Conservation (phyloP, 1,140 invertebrate species). For the Heliconius hewitsoni region DNA sequence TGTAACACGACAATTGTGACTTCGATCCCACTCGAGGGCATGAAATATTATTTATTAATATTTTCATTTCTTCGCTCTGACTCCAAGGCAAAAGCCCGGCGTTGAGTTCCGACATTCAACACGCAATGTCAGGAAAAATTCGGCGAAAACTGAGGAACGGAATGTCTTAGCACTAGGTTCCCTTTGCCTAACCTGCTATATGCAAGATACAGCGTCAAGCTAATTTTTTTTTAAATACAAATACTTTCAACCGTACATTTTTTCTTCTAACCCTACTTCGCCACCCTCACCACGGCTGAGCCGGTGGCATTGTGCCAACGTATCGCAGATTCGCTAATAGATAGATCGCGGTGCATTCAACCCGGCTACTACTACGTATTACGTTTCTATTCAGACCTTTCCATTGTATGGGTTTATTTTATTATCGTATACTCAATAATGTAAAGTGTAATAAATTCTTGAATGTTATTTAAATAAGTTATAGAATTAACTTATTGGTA, state of each 20-base stretch:
- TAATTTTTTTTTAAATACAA: neutral
- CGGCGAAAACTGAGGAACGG: no score
- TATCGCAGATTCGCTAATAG: conserved; percentile 56
- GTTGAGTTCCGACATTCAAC: no score
- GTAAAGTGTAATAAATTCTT: neutral
- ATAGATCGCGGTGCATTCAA: conserved; percentile 49
- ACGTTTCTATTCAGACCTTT: conserved; percentile 8
- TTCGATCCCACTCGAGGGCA: no score
- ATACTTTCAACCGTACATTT: neutral
- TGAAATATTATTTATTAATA: no score
- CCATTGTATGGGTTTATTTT: neutral
- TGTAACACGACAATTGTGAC: no score
- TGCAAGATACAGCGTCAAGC: no score
- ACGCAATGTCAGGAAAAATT: no score
- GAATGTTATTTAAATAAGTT: neutral
- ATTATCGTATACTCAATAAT: neutral
- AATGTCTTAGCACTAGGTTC: no score
- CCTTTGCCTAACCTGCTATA: no score
- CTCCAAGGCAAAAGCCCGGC: no score
- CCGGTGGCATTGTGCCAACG: conserved; percentile 45
- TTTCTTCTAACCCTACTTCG: conserved; percentile 27
- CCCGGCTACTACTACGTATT: conserved; percentile 8
- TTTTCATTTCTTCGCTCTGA: no score
- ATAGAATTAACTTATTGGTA: neutral
- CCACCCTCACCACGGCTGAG: conserved; percentile 16